Evolutionary conservation across 2,797 vertebrate genomes (phyloP).

Genomic region (Melanotaenia parkinsoni): DNA sequence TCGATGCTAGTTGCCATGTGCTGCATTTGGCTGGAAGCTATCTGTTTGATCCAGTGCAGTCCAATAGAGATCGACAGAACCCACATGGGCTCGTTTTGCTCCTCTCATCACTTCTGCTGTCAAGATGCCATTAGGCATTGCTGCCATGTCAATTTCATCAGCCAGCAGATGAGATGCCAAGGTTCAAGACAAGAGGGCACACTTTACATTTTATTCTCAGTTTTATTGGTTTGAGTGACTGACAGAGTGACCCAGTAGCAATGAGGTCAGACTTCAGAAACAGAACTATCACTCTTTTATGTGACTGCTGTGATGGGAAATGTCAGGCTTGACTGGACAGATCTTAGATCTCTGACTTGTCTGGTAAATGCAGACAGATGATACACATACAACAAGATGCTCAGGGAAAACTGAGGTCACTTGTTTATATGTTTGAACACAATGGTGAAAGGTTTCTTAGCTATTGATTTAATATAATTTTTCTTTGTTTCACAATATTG

Average conservation of each 20-base stretch:
- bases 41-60: conserved; percentile 65
- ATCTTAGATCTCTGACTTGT: conserved; percentile 25
- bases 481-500: conserved; percentile 22
- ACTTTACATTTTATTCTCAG: conserved; percentile 48
- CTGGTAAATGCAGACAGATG: conserved; percentile 19
- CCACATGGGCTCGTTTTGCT: conserved; percentile 66
- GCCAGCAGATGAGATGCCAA: conserved; percentile 46
- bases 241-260: conserved; percentile 28
- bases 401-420: conserved; percentile 39
- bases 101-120: conserved; percentile 61
- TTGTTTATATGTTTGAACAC: conserved; percentile 30
- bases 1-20: conserved; percentile 62
- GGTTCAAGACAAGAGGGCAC: conserved; percentile 52
- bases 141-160: conserved; percentile 64
- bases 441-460: conserved; percentile 22
- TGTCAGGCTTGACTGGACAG: conserved; percentile 11
- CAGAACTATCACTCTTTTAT: conserved; percentile 27
- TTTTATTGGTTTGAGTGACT: conserved; percentile 55
- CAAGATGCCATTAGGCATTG: conserved; percentile 54
- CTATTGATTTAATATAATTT: conserved; percentile 46
- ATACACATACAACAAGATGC: conserved; percentile 25
- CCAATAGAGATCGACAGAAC: conserved; percentile 45
- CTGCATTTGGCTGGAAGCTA: conserved; percentile 65
- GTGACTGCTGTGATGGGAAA: conserved; percentile 24
- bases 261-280: conserved; percentile 56